A percentile compares a stretch with the other conserved stretches of the same genome.
Conservation (phyloP, 2,797 vertebrate species). For the Euphonia xanthogaster region DNA sequence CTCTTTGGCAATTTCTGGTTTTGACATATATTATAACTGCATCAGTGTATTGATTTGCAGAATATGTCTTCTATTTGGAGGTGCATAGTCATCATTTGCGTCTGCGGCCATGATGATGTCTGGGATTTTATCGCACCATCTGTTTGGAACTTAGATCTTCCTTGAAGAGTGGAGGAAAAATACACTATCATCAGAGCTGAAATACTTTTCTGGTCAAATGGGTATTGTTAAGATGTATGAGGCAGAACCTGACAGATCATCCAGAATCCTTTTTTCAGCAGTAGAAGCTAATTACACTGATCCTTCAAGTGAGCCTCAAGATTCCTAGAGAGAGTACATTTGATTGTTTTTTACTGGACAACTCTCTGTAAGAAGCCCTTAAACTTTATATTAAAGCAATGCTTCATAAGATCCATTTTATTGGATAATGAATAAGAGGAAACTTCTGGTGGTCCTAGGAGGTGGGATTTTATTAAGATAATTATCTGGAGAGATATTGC, state of each 20-base stretch:
- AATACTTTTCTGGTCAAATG: not conserved
- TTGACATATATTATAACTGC: not conserved
- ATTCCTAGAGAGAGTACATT: not conserved
- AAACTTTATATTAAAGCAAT: constrained; percentile 44
- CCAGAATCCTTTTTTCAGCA: not conserved
- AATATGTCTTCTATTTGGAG: not conserved
- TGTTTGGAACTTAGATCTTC: not conserved
- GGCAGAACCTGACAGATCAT: not conserved
- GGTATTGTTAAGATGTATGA: not conserved
- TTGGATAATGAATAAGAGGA: constrained; percentile 5
- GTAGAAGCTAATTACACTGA: not conserved
- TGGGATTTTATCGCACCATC: not conserved
- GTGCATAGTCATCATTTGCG: not conserved
- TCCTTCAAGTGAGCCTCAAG: not conserved
- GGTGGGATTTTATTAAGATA: not conserved
- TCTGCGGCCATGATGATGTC: not conserved
- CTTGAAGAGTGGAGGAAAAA: not conserved
- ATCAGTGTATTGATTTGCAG: not conserved
- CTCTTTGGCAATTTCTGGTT: not conserved
- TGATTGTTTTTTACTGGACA: not conserved
- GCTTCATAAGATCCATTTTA: not conserved
- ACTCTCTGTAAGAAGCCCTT: not conserved
- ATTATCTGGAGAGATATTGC: not conserved
- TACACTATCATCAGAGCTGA: not conserved
- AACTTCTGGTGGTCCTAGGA: not conserved